Conservation (phyloP, 2,888 invertebrate genomes). For the Agonopterix alstromeriana region DNA sequence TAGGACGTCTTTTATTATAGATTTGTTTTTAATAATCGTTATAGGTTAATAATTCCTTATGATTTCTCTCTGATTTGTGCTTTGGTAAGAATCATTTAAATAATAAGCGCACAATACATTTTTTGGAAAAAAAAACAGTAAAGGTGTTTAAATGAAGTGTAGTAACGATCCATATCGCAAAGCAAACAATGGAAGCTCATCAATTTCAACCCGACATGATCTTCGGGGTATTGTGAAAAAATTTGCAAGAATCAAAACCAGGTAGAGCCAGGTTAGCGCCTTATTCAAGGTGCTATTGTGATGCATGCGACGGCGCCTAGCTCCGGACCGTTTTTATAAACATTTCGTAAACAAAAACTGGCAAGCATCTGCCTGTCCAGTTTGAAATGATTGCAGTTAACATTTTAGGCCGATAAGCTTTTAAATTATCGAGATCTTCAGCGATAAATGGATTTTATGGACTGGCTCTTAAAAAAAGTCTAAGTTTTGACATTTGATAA, state of each 20-base stretch:
- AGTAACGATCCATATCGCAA: conserved; percentile 35
- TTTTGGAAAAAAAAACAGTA: conserved; percentile 2
- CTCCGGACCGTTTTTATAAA: conserved; percentile 32
- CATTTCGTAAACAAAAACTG: conserved; percentile 30
- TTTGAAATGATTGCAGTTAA: background rate
- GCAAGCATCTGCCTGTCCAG: background rate
- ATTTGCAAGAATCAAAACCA: conserved; percentile 43
- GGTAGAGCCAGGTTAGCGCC: conserved; percentile 56
- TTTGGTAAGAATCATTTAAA: no score
- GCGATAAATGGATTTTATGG: no score
- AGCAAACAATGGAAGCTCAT: conserved; percentile 52
- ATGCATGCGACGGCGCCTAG: conserved; percentile 47
- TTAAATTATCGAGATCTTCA: background rate
- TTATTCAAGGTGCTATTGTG: conserved; percentile 52
- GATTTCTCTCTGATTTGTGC: no score
- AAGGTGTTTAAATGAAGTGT: conserved; percentile 24
- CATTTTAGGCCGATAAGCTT: background rate
- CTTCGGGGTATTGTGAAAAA: conserved; percentile 33
- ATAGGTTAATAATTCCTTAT: no score
- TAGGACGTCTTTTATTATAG: no score
- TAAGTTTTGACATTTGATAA: no score
- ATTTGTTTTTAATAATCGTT: no score
- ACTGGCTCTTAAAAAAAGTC: no score
- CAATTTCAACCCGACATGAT: conserved; percentile 45
- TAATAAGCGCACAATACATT: no score